A percentile compares a stretch with the other conserved stretches of the same genome.
phyloP scores from a whole-genome alignment of 2,113 vertebrate species.

The Glareola pratincola region DNA sequence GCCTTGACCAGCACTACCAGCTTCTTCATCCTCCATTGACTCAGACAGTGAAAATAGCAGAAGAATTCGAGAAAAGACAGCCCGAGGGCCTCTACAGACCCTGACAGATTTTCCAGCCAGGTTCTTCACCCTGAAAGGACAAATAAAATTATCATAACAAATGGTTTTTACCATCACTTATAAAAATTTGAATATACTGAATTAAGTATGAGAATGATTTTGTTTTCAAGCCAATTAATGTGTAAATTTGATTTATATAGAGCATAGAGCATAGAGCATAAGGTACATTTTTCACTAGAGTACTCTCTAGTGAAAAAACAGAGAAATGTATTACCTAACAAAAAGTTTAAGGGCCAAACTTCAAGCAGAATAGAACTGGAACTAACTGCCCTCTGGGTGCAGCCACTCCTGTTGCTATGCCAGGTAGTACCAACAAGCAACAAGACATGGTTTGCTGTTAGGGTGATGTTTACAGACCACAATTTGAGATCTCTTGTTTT shows the following conservation, averaged over 20 bases:
- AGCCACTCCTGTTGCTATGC: background rate
- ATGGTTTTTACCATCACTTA: background rate
- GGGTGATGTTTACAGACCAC: background rate
- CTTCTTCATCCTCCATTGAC: conserved; percentile 87
- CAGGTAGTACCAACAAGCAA: background rate
- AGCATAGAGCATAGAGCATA: no score
- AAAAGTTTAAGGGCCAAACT: background rate
- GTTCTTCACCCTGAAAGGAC: conserved; percentile 81
- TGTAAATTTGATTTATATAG: background rate
- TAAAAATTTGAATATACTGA: background rate
- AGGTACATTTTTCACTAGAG: no score
- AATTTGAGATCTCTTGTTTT: background rate
- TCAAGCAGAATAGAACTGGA: background rate
- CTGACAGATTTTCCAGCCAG: conserved; percentile 81
- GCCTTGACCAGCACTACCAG: conserved; percentile 82
- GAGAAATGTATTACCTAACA: background rate
- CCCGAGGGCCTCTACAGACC: conserved; percentile 75
- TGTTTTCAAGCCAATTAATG: background rate
- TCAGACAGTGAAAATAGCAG: conserved; percentile 90
- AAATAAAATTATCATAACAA: background rate
- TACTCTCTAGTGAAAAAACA: background rate
- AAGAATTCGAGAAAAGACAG: conserved; percentile 86
- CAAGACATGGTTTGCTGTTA: background rate
- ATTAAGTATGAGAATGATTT: background rate
- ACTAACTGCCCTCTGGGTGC: background rate